Evolutionary conservation across 2,113 vertebrate species (phyloP).

Genomic region (Gasterosteus aculeatus): DNA sequence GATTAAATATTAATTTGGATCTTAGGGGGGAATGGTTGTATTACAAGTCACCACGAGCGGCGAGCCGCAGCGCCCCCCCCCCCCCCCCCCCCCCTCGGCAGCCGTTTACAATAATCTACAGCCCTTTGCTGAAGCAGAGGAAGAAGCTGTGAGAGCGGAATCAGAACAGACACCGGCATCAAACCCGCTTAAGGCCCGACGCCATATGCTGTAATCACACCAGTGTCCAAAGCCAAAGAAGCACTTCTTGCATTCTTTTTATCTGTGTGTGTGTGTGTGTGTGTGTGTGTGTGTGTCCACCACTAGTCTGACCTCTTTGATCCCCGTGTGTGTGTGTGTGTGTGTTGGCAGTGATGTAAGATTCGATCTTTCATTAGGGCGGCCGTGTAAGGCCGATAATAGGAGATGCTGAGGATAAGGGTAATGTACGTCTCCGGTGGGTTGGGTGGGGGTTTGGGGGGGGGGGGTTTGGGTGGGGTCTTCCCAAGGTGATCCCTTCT

Average conservation of each 20-base stretch:
- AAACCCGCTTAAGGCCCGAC: slow-evolving; percentile 46
- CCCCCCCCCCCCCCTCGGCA: slow-evolving; percentile 60
- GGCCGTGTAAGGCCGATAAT: slow-evolving; percentile 68
- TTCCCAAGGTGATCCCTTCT: slow-evolving; percentile 78
- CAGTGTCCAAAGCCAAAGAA: slow-evolving; percentile 27
- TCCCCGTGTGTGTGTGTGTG: slow-evolving; percentile 15
- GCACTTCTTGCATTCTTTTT: slow-evolving; percentile 4
- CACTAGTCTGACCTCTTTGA: not conserved
- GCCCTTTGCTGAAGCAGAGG: slow-evolving; percentile 46
- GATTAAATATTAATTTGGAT: slow-evolving; percentile 81
- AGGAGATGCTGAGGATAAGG: slow-evolving; percentile 73
- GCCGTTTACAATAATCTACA: slow-evolving; percentile 76
- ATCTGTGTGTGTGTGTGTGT: not conserved
- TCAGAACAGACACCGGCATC: slow-evolving; percentile 41
- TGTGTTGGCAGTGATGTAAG: slow-evolving; percentile 51
- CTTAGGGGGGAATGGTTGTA: slow-evolving; percentile 78
- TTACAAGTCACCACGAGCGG: slow-evolving; percentile 78
- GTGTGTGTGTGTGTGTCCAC: not conserved
- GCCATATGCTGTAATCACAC: slow-evolving; percentile 53
- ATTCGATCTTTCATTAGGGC: slow-evolving; percentile 76
- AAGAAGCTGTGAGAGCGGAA: not conserved
- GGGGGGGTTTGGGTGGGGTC: slow-evolving; percentile 14
- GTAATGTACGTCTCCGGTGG: slow-evolving; percentile 53
- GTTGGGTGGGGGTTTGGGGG: not conserved
- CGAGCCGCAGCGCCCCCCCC: slow-evolving; percentile 42